Conservation (phyloP, 2,113 vertebrate genomes). For the Neotragus pygmaeus region DNA sequence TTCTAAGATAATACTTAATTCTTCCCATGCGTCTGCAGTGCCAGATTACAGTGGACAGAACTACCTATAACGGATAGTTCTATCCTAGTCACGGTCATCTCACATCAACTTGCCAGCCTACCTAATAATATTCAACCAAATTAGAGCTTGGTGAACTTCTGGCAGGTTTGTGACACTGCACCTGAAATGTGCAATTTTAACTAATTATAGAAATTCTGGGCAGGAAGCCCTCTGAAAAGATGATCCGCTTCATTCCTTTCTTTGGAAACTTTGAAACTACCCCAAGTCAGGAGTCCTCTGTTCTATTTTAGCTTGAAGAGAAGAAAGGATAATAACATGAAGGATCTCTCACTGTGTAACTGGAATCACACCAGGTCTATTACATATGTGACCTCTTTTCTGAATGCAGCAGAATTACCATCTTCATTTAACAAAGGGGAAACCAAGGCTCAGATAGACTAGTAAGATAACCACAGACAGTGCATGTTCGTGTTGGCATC, state of each 20-base stretch:
- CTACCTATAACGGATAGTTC: slow-evolving; percentile 15
- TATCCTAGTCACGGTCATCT: slow-evolving; percentile 8
- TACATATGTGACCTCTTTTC: not conserved
- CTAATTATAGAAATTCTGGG: slow-evolving; percentile 68
- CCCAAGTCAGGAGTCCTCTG: not conserved
- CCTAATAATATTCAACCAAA: slow-evolving; percentile 59
- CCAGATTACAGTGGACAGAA: slow-evolving; percentile 9
- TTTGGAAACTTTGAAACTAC: slow-evolving; percentile 36
- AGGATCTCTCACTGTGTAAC: not conserved
- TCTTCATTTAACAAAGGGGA: not conserved
- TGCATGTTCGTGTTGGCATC: not conserved
- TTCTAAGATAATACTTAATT: slow-evolving; percentile 48
- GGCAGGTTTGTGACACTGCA: slow-evolving; percentile 41
- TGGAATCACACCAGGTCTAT: not conserved
- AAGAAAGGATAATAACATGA: not conserved
- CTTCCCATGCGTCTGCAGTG: not conserved
- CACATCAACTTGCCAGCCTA: slow-evolving; percentile 54
- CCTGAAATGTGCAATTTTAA: slow-evolving; percentile 59
- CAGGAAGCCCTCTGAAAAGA: slow-evolving; percentile 50
- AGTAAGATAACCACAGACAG: not conserved
- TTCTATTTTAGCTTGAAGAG: slow-evolving; percentile 10
- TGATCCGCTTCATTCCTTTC: slow-evolving; percentile 24
- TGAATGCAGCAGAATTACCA: not conserved
- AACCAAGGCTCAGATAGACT: not conserved
- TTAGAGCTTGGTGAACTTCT: slow-evolving; percentile 38